Evolutionary conservation across 2,113 vertebrate species (phyloP), one percentile per base, ranked within the genome.

Genomic region (Australoheros scitulus): DNA sequence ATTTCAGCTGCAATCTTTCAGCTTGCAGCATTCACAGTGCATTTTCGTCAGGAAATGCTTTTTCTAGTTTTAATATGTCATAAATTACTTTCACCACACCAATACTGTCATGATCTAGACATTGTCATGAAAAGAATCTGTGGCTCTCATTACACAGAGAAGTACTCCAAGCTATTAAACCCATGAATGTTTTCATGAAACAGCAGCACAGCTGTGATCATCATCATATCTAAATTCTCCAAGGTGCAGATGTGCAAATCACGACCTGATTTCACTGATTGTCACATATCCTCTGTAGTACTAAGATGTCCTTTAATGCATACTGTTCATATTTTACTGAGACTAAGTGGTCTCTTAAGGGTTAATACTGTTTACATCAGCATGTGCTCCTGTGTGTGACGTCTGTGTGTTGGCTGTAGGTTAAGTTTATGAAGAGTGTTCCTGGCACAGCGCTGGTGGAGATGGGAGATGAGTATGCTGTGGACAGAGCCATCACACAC

Each of bases 361-460:
- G 60, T 61, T 20, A 20, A 20, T 2, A 11, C 7, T 32, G 59
- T 18, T 61, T 32, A 10, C 59, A 34, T 61, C 60, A 61, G 29
- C 26, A 26, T 26, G 26, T 26, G 26, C 26, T 26, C 26, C 26
- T 26, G 8, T 34, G 3, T 63, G 32, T 63, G 7, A 38, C 36
- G 36, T 11, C 10, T 61, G 2, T 79, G 32, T 68, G 38, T 76
- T 80, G 17, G 3, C 3, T 81, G 14, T 3, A 99, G 97, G 97
- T 99, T 52, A 99, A 99, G 92, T 99, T 99, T 86, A 99, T 99
- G 98, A 99, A 99, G 96, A 99, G 98, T 22, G 97, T 99, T 88
- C 98, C 98, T 1, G 98, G 98, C 24, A 99, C 98, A 0, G 97
- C 98, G 5, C 87, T 99, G 88, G 98, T 99, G 38, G 98, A 99